Evolutionary conservation across 2,888 invertebrate genomes (phyloP).

Genomic region (Cybosia mesomella): DNA sequence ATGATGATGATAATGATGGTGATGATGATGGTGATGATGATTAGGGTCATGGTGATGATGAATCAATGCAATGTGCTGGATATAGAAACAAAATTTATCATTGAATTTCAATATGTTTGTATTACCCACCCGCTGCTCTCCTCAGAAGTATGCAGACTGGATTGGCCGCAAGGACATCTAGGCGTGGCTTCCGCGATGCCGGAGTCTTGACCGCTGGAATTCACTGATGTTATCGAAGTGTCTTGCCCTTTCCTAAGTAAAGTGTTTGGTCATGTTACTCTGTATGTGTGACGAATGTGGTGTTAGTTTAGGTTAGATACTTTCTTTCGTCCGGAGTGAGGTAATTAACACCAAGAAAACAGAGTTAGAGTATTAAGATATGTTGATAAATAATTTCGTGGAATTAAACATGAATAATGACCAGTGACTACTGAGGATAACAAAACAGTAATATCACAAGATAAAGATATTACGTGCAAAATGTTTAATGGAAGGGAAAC

Average conservation of each 20-base stretch:
- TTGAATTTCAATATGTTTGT: background rate
- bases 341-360: background rate
- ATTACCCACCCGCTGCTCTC: slow-evolving; percentile 89
- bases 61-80: too few species aligned
- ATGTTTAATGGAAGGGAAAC: background rate
- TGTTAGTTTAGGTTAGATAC: slow-evolving; percentile 19
- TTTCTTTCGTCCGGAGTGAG: background rate
- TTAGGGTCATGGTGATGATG: background rate
- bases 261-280: slow-evolving; percentile 50
- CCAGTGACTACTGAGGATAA: background rate
- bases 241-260: slow-evolving; percentile 85
- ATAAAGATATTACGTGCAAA: background rate
- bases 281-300: slow-evolving; percentile 41
- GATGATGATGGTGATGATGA: background rate
- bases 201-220: slow-evolving; percentile 94
- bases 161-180: slow-evolving; percentile 89
- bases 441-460: background rate
- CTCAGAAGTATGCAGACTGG: slow-evolving; percentile 89
- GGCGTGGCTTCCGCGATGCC: slow-evolving; percentile 88
- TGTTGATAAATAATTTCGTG: background rate
- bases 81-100: too few species aligned
- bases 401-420: background rate
- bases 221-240: slow-evolving; percentile 92
- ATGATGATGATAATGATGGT: background rate
- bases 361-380: background rate